phyloP scores from a whole-genome alignment of 2,888 invertebrate species.

The Amphipoea oculea region DNA sequence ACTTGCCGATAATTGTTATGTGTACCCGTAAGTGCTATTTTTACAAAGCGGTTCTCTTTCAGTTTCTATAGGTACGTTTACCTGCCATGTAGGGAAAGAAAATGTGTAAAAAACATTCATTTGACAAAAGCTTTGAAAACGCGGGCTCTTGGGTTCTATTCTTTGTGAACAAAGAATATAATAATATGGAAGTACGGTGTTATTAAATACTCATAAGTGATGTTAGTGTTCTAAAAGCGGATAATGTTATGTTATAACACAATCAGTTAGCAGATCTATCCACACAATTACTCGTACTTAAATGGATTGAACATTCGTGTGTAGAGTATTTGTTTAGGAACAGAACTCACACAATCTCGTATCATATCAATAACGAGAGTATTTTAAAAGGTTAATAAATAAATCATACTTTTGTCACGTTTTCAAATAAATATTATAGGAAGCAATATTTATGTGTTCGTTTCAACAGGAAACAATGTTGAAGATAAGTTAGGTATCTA shows the following conservation, averaged over 20 bases:
- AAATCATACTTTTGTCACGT: constrained; percentile 4
- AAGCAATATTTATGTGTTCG: constrained; percentile 4
- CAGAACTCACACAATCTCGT: constrained; percentile 13
- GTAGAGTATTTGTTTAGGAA: constrained; percentile 49
- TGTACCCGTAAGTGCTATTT: constrained; percentile 24
- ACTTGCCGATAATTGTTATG: constrained; percentile 24
- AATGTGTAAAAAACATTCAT: constrained; percentile 20
- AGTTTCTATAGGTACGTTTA: constrained; percentile 8
- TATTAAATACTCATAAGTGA: neutral
- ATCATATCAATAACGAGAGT: constrained; percentile 24
- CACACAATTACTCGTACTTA: constrained; percentile 27
- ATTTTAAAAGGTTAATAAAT: constrained; percentile 26
- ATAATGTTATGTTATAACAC: constrained; percentile 10
- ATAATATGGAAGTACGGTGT: neutral
- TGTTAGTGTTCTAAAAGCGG: neutral
- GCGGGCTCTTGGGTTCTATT: constrained; percentile 8
- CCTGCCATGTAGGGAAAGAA: neutral
- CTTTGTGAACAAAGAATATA: neutral
- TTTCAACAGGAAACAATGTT: neutral
- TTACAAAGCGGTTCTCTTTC: constrained; percentile 24
- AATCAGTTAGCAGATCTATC: constrained; percentile 14
- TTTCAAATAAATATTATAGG: neutral
- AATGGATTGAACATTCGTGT: constrained; percentile 36
- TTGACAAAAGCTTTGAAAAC: constrained; percentile 34
- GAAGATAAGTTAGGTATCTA: constrained; percentile 5